These are phyloP conservation scores for Chaetodon auriga DNA, from an alignment of 2,113 vertebrate genomes.

Conservation along the genomic window DNA sequence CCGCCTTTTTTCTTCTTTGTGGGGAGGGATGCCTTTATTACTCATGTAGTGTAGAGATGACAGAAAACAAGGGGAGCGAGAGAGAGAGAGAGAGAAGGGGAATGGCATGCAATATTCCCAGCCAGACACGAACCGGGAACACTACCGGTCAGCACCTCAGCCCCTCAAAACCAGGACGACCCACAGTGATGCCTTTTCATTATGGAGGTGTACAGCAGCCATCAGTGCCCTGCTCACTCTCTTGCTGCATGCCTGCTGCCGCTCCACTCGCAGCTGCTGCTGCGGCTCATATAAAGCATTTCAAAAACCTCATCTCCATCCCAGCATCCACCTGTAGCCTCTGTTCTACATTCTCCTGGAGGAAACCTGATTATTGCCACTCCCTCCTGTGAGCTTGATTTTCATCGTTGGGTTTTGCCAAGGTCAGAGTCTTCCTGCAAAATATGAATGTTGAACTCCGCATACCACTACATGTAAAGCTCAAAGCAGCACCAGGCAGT, in stretches of 20 bases:
- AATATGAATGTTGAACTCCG: background rate
- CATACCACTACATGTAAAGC: background rate
- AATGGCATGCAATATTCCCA: background rate
- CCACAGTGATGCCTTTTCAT: background rate
- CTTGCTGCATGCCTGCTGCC: background rate
- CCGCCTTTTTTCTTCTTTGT: background rate
- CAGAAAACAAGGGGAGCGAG: background rate
- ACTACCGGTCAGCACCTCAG: background rate
- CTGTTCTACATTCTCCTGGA: background rate
- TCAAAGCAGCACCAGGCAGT: background rate
- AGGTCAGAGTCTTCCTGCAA: background rate
- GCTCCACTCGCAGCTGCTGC: background rate
- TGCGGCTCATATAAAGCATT: slow-evolving; percentile 9
- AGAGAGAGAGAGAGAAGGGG: background rate
- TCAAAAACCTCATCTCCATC: background rate
- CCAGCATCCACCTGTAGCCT: background rate
- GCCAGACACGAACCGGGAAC: background rate
- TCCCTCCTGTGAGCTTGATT: background rate
- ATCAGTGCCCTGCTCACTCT: background rate
- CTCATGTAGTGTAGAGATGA: background rate
- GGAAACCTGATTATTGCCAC: background rate
- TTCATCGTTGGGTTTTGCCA: background rate
- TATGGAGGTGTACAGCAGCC: background rate
- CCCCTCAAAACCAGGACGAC: background rate
- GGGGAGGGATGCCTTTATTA: background rate